Conservation (phyloP, 2,888 invertebrate species). For the Diachrysia chrysitis region DNA sequence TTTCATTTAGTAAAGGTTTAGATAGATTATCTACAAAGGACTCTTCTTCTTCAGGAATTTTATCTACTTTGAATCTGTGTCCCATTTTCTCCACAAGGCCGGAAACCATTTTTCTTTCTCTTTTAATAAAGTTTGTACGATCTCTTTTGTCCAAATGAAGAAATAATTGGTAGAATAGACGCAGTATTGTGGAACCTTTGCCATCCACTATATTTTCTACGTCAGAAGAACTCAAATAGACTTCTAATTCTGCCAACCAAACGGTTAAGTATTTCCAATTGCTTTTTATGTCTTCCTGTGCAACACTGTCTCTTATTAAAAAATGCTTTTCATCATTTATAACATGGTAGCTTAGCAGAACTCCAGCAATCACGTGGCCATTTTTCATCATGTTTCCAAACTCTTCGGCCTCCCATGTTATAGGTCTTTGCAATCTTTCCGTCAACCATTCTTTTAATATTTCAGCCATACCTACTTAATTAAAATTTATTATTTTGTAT, state of each 20-base stretch:
- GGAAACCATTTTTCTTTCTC: slow-evolving; percentile 82
- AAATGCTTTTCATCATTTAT: slow-evolving; percentile 88
- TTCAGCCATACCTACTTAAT: slow-evolving; percentile 83
- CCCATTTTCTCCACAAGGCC: slow-evolving; percentile 77
- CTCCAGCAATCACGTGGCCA: slow-evolving; percentile 88
- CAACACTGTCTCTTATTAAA: slow-evolving; percentile 79
- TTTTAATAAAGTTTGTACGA: slow-evolving; percentile 86
- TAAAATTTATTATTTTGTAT: slow-evolving; percentile 15
- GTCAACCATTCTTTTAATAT: slow-evolving; percentile 90
- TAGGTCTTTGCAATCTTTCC: slow-evolving; percentile 86
- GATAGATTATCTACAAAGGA: slow-evolving; percentile 80
- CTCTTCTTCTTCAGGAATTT: slow-evolving; percentile 72
- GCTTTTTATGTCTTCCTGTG: slow-evolving; percentile 78
- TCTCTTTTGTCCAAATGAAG: slow-evolving; percentile 89
- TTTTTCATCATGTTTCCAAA: slow-evolving; percentile 89
- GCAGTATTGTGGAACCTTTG: slow-evolving; percentile 85
- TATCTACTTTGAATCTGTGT: slow-evolving; percentile 77
- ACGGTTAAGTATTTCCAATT: slow-evolving; percentile 86
- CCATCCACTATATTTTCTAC: slow-evolving; percentile 85
- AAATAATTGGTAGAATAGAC: slow-evolving; percentile 90
- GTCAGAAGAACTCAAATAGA: slow-evolving; percentile 81
- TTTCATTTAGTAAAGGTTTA: slow-evolving; percentile 81
- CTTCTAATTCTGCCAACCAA: slow-evolving; percentile 88
- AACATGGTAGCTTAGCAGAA: slow-evolving; percentile 89
- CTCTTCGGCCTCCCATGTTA: slow-evolving; percentile 87